phyloP scores from a whole-genome alignment of 2,888 invertebrate species.

The Tetrapedia diversipes region DNA sequence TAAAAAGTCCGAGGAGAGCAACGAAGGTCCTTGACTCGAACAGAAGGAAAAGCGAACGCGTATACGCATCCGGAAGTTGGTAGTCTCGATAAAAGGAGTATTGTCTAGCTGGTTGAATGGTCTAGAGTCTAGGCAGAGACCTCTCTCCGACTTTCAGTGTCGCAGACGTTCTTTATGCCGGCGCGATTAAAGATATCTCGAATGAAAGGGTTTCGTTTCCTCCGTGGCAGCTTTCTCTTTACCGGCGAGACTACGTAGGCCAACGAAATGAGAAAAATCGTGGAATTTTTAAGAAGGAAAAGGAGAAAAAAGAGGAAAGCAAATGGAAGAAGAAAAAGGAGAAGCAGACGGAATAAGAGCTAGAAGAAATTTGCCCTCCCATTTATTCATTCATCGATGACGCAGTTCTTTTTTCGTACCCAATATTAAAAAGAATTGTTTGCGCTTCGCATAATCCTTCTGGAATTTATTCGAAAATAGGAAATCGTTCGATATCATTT shows the following conservation, averaged over 20 bases:
- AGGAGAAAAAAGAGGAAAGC: neutral
- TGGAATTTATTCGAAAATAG: neutral
- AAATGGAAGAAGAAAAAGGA: no score
- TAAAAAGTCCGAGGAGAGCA: neutral
- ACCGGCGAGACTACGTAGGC: neutral
- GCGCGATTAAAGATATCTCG: slow-evolving; percentile 62
- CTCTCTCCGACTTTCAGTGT: slow-evolving; percentile 44
- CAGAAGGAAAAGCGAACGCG: neutral
- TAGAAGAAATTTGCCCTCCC: neutral
- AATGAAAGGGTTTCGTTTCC: slow-evolving; percentile 42
- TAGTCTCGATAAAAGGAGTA: slow-evolving; percentile 31
- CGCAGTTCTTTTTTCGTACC: no score
- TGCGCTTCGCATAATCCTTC: neutral
- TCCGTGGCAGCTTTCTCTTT: slow-evolving; percentile 34
- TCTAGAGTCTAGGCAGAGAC: slow-evolving; percentile 10
- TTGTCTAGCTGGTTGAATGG: slow-evolving; percentile 48
- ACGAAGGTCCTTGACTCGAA: no score
- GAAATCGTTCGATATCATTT: neutral
- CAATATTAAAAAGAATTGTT: neutral
- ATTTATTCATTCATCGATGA: neutral
- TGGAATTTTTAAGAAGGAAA: neutral
- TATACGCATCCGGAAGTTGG: neutral
- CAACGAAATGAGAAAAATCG: slow-evolving; percentile 13
- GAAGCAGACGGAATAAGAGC: no score
- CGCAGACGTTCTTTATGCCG: slow-evolving; percentile 53